A percentile compares a stretch with the other conserved stretches of the same genome.
Conservation (phyloP, 2,113 vertebrate genomes). For the Apteryx owenii region DNA sequence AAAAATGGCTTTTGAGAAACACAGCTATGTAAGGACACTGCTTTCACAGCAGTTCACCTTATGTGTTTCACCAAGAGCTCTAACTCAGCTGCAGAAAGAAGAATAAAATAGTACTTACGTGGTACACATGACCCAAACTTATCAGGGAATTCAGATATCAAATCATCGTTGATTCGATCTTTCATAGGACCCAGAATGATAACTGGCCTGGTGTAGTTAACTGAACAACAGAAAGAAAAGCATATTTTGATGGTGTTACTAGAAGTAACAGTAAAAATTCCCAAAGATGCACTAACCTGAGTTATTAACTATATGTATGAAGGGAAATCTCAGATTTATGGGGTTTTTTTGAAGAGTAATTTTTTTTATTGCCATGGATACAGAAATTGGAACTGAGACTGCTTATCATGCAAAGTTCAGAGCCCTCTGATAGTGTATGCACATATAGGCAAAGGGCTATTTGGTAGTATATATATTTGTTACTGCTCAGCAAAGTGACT, state of each 20-base stretch:
- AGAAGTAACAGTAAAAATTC: neutral
- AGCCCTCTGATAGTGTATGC: neutral
- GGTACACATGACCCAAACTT: conserved; percentile 98
- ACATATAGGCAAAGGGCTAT: neutral
- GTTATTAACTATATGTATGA: neutral
- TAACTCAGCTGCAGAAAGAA: neutral
- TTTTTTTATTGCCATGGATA: neutral
- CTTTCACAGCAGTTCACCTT: neutral
- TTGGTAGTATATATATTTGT: neutral
- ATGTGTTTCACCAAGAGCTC: neutral
- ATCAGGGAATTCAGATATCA: conserved; percentile 97
- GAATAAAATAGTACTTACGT: conserved; percentile 84
- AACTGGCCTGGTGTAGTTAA: conserved; percentile 93
- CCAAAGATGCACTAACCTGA: neutral
- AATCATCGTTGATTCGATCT: conserved; percentile 96
- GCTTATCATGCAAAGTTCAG: neutral
- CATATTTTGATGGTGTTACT: neutral
- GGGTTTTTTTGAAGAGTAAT: neutral
- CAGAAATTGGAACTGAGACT: neutral
- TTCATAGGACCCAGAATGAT: conserved; percentile 99
- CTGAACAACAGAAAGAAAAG: conserved; percentile 74
- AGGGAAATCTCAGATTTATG: neutral
- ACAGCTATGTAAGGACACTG: rapidly evolving
- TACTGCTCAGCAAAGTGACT: neutral
- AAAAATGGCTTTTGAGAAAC: neutral